Evolutionary conservation across 1,140 invertebrate genomes (phyloP), one percentile per base, ranked within the genome.

Genomic region (Zaprionus ornatus): DNA sequence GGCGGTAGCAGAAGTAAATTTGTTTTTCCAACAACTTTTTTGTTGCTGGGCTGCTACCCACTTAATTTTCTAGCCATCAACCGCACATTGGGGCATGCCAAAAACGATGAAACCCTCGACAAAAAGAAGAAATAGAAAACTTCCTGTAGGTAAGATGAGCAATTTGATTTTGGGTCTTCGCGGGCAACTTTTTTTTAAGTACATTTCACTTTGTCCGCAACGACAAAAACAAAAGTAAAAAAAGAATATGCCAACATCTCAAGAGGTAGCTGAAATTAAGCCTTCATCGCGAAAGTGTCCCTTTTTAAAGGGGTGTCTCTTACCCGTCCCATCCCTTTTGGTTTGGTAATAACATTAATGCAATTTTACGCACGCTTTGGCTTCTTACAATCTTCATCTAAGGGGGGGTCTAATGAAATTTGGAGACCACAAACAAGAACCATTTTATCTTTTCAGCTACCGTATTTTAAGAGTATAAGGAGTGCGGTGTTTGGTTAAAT

Each of bases 331-430:
- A n/a, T 25, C 45, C 29, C 27, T 45, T 60, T 60, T 57, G 59
- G 6, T 27, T 56, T 52, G 48, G 60, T 77, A 72, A 87, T 82
- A 77, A 74, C 60, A 86, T 85, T 86, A 80, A 77, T 77, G 67
- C 70, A 74, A 87, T 86, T 86, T 86, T 79, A 86, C 79, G 83
- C 82, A 79, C 79, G 66, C 77, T 74, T 79, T 71, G 21, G 56
- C 55, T 55, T 54, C 55, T 66, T 45, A 37, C 17, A 73, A 56
- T 37, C 13, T 50, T 21, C 45, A 12, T 50, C 56, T 29, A 45
- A 27, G 10, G 27, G 35, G 37, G 56, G 5, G 17, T 35, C 27
- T 12, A 17, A 15, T 60, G 2, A 61, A 54, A 67, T 59, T 21
- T 4, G 42, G n/a, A 13, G n/a, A 15, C 57, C 25, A 40, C 21